These are phyloP conservation scores for Tragelaphus oryx DNA, from an alignment of 2,797 vertebrate species.

Conservation along the genomic window DNA sequence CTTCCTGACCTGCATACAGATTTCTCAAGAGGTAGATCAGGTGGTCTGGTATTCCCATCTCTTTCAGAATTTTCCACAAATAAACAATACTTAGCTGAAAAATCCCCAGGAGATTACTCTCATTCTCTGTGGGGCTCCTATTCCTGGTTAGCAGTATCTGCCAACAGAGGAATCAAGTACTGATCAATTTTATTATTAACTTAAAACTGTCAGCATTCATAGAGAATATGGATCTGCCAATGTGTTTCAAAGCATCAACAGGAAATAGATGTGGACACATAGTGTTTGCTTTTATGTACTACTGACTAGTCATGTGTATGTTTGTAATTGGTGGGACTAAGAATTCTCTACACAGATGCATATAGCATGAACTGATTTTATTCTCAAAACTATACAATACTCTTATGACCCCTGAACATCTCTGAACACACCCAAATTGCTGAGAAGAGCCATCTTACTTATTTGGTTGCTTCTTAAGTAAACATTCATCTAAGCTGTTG, in stretches of 20 bases:
- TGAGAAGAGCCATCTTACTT: conserved; percentile 29
- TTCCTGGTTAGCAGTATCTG: background rate
- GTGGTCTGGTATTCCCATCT: too few relatives aligned
- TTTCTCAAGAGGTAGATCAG: too few relatives aligned
- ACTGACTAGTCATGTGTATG: background rate
- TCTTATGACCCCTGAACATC: background rate
- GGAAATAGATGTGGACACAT: background rate
- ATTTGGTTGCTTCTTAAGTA: background rate
- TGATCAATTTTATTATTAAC: background rate
- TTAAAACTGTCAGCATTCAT: background rate
- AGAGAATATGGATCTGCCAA: background rate
- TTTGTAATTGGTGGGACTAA: background rate
- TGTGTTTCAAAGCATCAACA: background rate
- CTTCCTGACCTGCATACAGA: too few relatives aligned
- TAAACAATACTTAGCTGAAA: background rate
- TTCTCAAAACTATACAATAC: background rate
- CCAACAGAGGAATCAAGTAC: background rate
- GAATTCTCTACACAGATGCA: background rate
- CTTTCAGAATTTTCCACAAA: background rate
- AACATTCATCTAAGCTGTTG: background rate
- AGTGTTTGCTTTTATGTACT: background rate
- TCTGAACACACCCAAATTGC: background rate
- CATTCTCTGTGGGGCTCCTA: background rate
- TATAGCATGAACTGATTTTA: background rate
- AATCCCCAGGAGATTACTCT: background rate